A percentile compares a stretch with the other conserved stretches of the same genome.
Conservation (phyloP, 2,888 invertebrate genomes). For the Byasa hedistus region DNA sequence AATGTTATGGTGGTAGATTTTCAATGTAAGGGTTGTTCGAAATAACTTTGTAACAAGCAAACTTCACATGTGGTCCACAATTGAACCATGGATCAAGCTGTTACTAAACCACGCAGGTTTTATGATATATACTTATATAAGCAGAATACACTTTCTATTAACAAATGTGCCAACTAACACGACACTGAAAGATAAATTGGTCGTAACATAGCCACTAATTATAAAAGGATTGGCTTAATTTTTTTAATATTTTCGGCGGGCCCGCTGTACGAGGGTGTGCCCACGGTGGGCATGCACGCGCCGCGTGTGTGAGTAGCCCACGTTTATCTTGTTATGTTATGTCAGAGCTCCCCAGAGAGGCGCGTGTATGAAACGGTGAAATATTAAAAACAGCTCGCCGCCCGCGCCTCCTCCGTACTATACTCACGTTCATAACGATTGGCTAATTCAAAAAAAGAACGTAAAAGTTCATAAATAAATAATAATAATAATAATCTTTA, state of each 20-base stretch:
- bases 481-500: no score
- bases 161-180: neutral
- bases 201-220: constrained; percentile 6
- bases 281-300: constrained; percentile 33
- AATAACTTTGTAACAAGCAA: no score
- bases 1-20: no score
- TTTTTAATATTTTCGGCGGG: constrained; percentile 34
- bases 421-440: constrained; percentile 35
- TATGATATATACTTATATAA: neutral
- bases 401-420: constrained; percentile 37
- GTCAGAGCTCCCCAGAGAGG: constrained; percentile 61
- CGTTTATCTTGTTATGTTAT: constrained; percentile 44
- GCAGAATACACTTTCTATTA: neutral
- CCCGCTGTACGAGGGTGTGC: constrained; percentile 37
- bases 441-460: constrained; percentile 31
- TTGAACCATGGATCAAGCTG: no score
- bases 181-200: constrained; percentile 16
- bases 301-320: constrained; percentile 20
- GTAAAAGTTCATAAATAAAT: neutral
- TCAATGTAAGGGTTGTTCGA: no score
- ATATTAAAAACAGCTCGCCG: constrained; percentile 63
- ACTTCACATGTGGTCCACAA: no score
- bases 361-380: constrained; percentile 56
- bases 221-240: constrained; percentile 27
- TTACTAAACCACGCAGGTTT: neutral